Evolutionary conservation across 2,113 vertebrate species (phyloP), one percentile per base, ranked within the genome.

Genomic region (Prionailurus viverrinus): DNA sequence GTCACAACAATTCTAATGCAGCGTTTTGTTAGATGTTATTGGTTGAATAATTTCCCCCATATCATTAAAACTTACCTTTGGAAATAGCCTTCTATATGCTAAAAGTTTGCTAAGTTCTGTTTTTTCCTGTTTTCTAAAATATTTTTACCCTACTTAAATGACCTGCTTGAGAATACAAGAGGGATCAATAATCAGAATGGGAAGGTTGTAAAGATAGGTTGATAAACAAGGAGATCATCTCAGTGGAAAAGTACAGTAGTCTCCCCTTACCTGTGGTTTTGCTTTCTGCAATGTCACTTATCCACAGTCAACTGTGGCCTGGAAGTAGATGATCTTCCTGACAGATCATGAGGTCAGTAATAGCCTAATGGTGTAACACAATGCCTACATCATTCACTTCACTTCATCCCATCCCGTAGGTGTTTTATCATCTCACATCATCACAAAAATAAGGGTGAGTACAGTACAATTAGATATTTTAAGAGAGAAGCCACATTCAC

Each of bases 81-180:
- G 71, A 83, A 73, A 95, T 76, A 21, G 1, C 19, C 41, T 53
- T 93, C 9, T 36, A 2, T 73, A 48, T 90, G 39, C 69, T 71
- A 78, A 66, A 94, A 73, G 3, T 41, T 78, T 66, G 4, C 23
- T n/a, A 84, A 13, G 11, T 41, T 18, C 18, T 36, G 3, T 83
- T 97, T 93, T 29, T 95, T 45, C 53, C 16, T 39, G 16, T 66
- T 94, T 96, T 93, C 7, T 25, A n/a, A 82, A 91, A 66, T 8
- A 61, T 80, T 78, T 95, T 76, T 13, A 55, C 13, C 2, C 3
- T 88, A 23, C 74, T 93, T 63, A 74, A 63, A 71, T 11, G 18
- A 45, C 2, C 13, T 69, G 27, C 80, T 90, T 82, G 9, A 82
- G 4, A 4, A 51, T 81, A 27, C 13, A 11, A 10, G 79, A 53